Percentiles rank a stretch among this genome's conserved stretches.
These are phyloP conservation scores for Rhagophthalmus giganteus DNA, from an alignment of 2,888 invertebrate genomes.

Conservation along the genomic window DNA sequence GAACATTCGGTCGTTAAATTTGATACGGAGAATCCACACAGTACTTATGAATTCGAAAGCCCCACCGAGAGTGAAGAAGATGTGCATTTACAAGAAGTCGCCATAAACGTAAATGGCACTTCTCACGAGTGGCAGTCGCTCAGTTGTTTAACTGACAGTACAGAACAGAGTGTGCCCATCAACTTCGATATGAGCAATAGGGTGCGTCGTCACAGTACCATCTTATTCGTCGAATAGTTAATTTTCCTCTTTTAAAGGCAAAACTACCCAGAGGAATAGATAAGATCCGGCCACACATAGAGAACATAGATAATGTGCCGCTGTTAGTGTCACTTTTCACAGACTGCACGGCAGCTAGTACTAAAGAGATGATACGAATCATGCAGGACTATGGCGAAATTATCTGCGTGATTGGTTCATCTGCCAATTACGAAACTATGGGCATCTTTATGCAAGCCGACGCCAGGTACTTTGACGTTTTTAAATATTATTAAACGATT, in stretches of 20 bases:
- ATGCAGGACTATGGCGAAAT: conserved; percentile 98
- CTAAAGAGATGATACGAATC: conserved; percentile 88
- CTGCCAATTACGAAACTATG: conserved; percentile 87
- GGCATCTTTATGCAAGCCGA: conserved; percentile 94
- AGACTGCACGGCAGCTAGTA: conserved; percentile 92
- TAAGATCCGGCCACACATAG: conserved; percentile 93
- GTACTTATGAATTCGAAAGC: no score
- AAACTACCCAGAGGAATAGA: conserved; percentile 95
- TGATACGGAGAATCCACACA: conserved; percentile 61
- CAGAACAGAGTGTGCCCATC: conserved; percentile 87
- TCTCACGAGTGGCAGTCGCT: conserved; percentile 77
- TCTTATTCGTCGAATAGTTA: no score
- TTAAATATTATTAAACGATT: no score
- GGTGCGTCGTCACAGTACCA: no score
- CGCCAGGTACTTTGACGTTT: conserved; percentile 64
- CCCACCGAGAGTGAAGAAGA: conserved; percentile 55
- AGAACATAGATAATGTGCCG: conserved; percentile 96
- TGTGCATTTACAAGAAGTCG: conserved; percentile 49
- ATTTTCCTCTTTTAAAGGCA: no score
- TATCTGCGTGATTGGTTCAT: conserved; percentile 91
- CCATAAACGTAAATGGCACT: conserved; percentile 48
- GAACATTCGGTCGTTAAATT: conserved; percentile 74
- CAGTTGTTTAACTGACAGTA: conserved; percentile 85
- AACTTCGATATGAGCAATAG: conserved; percentile 92
- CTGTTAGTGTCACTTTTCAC: conserved; percentile 95